Evolutionary conservation across 2,888 invertebrate species (phyloP).

Genomic region (Eupithecia centaureata): DNA sequence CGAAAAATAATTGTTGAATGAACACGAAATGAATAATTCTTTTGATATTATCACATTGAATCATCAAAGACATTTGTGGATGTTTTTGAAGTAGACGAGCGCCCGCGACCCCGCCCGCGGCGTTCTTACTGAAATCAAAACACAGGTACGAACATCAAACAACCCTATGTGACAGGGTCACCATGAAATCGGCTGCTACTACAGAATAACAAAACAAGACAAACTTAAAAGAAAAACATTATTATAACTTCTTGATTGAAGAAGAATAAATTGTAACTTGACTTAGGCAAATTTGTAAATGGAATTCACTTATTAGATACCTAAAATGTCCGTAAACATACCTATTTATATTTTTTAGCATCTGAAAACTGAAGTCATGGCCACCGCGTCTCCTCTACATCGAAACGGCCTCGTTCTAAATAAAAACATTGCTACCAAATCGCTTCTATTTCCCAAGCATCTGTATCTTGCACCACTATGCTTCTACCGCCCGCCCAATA

Average conservation of each 20-base stretch:
- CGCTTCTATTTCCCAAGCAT: constrained; percentile 76
- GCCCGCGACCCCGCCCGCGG: too few relatives aligned
- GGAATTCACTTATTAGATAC: neutral
- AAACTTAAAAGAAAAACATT: neutral
- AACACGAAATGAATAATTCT: constrained; percentile 10
- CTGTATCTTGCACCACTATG: constrained; percentile 58
- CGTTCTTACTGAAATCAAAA: constrained; percentile 66
- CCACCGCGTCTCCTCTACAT: constrained; percentile 51
- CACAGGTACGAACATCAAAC: constrained; percentile 75
- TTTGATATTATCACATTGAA: constrained; percentile 34
- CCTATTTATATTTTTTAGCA: neutral
- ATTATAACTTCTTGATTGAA: neutral
- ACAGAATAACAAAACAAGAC: neutral
- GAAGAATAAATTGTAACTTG: neutral
- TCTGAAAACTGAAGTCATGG: constrained; percentile 33
- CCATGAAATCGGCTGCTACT: constrained; percentile 28
- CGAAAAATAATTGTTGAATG: too few relatives aligned
- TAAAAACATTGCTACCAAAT: constrained; percentile 82
- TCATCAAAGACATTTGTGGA: constrained; percentile 20
- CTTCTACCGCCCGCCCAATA: constrained; percentile 34
- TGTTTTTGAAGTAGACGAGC: too few relatives aligned
- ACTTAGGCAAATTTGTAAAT: neutral
- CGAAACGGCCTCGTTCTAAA: constrained; percentile 77
- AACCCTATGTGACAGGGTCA: constrained; percentile 47
- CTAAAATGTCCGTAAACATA: too few relatives aligned